Percentiles rank a stretch among this genome's conserved stretches.
These are phyloP conservation scores for Drosophila barbarae DNA, from an alignment of 2,888 invertebrate genomes.

Conservation along the genomic window DNA sequence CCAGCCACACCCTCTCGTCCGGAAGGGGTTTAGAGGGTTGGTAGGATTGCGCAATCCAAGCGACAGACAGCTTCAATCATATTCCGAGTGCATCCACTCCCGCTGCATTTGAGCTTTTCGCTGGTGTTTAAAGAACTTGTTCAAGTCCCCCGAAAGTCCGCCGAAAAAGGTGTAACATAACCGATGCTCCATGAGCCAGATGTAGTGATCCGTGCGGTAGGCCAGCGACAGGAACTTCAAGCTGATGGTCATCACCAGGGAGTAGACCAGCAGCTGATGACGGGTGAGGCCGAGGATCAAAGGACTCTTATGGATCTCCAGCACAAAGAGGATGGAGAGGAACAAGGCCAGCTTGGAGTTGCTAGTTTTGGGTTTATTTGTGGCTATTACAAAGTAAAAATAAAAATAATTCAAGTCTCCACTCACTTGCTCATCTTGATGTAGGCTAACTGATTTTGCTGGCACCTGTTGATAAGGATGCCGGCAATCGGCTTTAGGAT, in stretches of 20 bases:
- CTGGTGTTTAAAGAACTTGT: conserved; percentile 40
- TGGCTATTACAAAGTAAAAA: neutral
- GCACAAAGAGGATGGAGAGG: conserved; percentile 43
- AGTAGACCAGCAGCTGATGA: conserved; percentile 40
- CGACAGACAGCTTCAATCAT: conserved; percentile 46
- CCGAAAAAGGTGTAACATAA: conserved; percentile 58
- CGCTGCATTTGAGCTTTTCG: neutral
- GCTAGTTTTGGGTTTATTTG: conserved; percentile 21
- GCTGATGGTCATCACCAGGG: conserved; percentile 38
- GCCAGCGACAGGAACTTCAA: conserved; percentile 45
- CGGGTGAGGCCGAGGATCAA: conserved; percentile 31
- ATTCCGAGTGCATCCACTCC: conserved; percentile 35
- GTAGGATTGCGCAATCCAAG: conserved; percentile 16
- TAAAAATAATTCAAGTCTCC: too few species aligned
- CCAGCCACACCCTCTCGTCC: neutral
- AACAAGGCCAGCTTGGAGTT: conserved; percentile 58
- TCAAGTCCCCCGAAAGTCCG: conserved; percentile 52
- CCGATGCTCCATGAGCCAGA: conserved; percentile 53
- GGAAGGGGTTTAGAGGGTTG: neutral
- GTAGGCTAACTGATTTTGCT: conserved; percentile 45
- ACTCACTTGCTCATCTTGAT: conserved; percentile 62
- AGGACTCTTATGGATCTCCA: conserved; percentile 38
- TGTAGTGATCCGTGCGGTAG: conserved; percentile 47
- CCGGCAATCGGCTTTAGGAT: conserved; percentile 56
- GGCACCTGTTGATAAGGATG: conserved; percentile 58